These are phyloP conservation scores for Aspidapion aeneum DNA, from an alignment of 2,888 invertebrate species.

Conservation along the genomic window DNA sequence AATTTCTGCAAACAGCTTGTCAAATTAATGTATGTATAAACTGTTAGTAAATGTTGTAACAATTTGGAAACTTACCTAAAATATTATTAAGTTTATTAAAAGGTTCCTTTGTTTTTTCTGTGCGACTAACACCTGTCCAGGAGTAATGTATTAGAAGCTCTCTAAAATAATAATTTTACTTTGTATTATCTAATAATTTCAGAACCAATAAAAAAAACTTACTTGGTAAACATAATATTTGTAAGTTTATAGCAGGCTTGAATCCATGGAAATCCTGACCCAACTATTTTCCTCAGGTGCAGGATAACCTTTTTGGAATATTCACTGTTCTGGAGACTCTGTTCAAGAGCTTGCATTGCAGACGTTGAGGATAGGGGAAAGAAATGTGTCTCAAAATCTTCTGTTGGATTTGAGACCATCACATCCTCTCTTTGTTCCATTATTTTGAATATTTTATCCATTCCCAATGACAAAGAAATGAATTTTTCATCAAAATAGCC, in stretches of 20 bases:
- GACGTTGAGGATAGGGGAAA: not conserved
- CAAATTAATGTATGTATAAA: too few relatives aligned
- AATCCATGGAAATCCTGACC: not conserved
- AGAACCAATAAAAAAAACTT: not conserved
- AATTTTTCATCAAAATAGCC: not conserved
- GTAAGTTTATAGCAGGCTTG: not conserved
- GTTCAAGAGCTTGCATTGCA: not conserved
- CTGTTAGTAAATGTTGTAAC: too few relatives aligned
- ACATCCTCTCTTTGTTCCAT: not conserved
- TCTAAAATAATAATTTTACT: not conserved
- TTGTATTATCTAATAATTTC: not conserved
- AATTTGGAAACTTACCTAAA: not conserved
- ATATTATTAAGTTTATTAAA: not conserved
- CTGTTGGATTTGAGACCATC: not conserved
- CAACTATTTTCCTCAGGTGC: not conserved
- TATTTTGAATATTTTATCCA: constrained; percentile 3
- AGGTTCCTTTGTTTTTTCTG: not conserved
- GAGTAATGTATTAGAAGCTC: not conserved
- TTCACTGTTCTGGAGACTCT: not conserved
- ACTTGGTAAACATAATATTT: not conserved
- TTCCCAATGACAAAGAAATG: constrained; percentile 8
- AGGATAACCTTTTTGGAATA: not conserved
- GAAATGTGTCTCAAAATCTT: too few relatives aligned
- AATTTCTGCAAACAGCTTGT: too few relatives aligned
- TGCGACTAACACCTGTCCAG: not conserved